Evolutionary conservation across 2,888 invertebrate genomes (phyloP), one percentile per base, ranked within the genome.

Genomic region (Altica lythri): DNA sequence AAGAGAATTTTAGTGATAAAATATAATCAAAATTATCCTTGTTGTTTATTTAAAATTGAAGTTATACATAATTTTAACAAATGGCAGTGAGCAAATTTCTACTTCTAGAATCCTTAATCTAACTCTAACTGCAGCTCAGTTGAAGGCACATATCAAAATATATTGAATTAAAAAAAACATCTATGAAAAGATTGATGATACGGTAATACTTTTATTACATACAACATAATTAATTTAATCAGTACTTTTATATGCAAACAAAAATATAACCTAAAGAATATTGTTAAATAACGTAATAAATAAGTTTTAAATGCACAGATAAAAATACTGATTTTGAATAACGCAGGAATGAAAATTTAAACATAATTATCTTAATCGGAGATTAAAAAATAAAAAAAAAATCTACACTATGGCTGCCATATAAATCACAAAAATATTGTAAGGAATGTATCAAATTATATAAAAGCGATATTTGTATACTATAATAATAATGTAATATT

Each of bases 401-500:
- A n/a, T 32, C 18, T 48, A 32, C 52, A 35, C 43, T 55, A 65
- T 68, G 63, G 65, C 66, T 67, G 66, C 67, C 67, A 67, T 62
- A 62, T 57, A 56, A 62, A 68, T 67, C 68, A 68, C 67, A 68
- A 65, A n/a, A 22, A 40, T 40, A 60, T 61, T 52, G 57, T 49
- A 65, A 62, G 68, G 68, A 68, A 68, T 69, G 69, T 67, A 53
- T 52, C 42, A 52, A 52, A 56, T 51, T 48, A 50, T 57, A 56
- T 53, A 57, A 55, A 38, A 32, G 38, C 44, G 37, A 51, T 9
- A 4, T 45, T 49, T 34, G 42, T 45, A 40, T 30, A 51, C n/a
- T 32, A 54, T 54, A 53, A n/a, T n/a, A n/a, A n/a, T 22, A 38
- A 34, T 48, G 27, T 10, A 34, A 50, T 17, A 50, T 22, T 30